These are phyloP conservation scores for Drosophila mimetica DNA, from an alignment of 2,888 invertebrate genomes.

Conservation along the genomic window DNA sequence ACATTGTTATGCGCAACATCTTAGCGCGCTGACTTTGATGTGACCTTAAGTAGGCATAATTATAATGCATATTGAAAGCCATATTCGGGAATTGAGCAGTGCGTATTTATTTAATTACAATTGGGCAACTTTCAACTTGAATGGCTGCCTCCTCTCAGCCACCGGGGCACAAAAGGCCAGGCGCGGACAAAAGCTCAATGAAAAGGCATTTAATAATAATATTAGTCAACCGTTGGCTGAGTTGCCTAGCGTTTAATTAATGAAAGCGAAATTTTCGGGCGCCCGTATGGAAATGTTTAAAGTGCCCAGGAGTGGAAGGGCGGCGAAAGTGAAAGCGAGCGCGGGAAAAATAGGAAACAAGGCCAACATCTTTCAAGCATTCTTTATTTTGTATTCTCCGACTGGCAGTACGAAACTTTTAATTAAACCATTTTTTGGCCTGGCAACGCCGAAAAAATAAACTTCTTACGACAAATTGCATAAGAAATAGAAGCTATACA, in stretches of 20 bases:
- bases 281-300: constrained; percentile 23
- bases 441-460: constrained; percentile 58
- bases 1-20: constrained; percentile 33
- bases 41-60: constrained; percentile 55
- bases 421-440: constrained; percentile 77
- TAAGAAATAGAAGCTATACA: constrained; percentile 18
- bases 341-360: constrained; percentile 45
- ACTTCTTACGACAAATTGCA: constrained; percentile 76
- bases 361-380: constrained; percentile 31
- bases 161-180: constrained; percentile 46
- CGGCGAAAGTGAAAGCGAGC: constrained; percentile 36
- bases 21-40: constrained; percentile 60
- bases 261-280: constrained; percentile 27
- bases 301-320: background rate
- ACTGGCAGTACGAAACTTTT: constrained; percentile 73
- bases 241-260: constrained; percentile 41
- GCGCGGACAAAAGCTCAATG: constrained; percentile 51
- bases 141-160: constrained; percentile 55
- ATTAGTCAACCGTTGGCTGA: constrained; percentile 45
- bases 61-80: constrained; percentile 50
- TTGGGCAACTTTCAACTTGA: constrained; percentile 71
- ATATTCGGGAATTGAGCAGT: constrained; percentile 29
- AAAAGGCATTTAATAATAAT: constrained; percentile 69
- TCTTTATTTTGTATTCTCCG: constrained; percentile 21
- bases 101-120: constrained; percentile 66